phyloP scores from a whole-genome alignment of 2,888 invertebrate genomes.

The Ophion costatus region DNA sequence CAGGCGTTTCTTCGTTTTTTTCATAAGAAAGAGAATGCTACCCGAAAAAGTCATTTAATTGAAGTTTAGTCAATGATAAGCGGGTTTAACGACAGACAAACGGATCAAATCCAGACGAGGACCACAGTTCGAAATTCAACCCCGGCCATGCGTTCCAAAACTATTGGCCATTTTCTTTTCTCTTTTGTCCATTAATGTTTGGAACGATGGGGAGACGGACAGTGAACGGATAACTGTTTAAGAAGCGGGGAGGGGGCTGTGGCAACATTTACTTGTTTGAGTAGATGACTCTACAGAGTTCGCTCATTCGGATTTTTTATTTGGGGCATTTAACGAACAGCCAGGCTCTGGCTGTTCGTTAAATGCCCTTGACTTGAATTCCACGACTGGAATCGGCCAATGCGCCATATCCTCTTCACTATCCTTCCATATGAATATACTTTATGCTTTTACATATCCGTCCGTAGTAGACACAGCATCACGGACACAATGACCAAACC shows the following conservation, averaged over 20 bases:
- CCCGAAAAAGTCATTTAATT: background rate
- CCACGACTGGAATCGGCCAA: background rate
- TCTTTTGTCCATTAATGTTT: background rate
- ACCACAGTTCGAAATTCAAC: background rate
- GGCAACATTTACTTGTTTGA: conserved; percentile 8
- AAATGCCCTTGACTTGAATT: too few relatives aligned
- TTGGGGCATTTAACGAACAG: conserved; percentile 32
- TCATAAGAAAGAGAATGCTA: background rate
- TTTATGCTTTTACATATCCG: conserved; percentile 16
- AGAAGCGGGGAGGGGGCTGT: background rate
- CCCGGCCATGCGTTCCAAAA: too few relatives aligned
- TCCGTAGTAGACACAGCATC: conserved; percentile 20
- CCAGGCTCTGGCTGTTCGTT: too few relatives aligned
- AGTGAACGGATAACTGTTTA: background rate
- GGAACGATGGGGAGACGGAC: background rate
- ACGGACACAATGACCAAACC: conserved; percentile 21
- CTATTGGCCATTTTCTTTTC: background rate
- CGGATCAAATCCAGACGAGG: background rate
- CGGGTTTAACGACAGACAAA: background rate
- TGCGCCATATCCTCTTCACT: conserved; percentile 4
- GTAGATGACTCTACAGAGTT: conserved; percentile 5
- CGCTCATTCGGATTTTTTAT: conserved; percentile 20
- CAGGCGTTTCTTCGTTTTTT: background rate
- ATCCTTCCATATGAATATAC: background rate
- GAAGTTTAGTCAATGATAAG: background rate